Base-by-base conservation (phyloP, 2,113 vertebrate species). In the Antechinus flavipes region DNA sequence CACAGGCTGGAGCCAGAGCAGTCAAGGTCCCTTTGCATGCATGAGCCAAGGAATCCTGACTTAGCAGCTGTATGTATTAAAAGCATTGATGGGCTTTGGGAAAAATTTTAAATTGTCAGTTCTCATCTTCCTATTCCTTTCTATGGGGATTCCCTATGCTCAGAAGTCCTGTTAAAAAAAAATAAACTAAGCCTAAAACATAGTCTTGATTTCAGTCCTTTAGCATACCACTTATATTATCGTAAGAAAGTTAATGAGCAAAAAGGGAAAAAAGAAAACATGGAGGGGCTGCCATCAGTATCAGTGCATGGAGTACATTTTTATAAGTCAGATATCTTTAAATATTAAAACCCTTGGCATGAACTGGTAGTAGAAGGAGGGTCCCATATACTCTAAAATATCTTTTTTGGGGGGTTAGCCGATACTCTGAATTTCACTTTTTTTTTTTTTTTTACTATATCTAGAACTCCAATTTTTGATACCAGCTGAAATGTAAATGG, bases 21-120 rank as follows among this genome's bases (percentile, higher is more conserved):
- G 68, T 0, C 0, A 58, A 91, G n/a, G 26, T 49, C 50, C 68
- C 42, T 27, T 11, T 0, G 0, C 90, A 89, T 19, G 53, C 24
- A 61, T 68, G 27, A 95, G 68, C 52, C 1, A 93, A 26, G 26
- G 95, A 54, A 23, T 3, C 7, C 26, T 52, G 91, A 68, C 46
- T 94, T 90, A 49, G 76, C 61, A 27, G 9, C 23, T 14, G 2
- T 7, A 12, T 16, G 10, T 42, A 84, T 84, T 84, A 84, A 84
- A 84, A 42, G n/a, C 19, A 42, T 8, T 42, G 68, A 84, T n/a
- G 27, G 93, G 55, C 61, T 76, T 92, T 25, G n/a, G 53, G 24
- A 42, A 76, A 61, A 84, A 2, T 42, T 42, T 84, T 42, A 23
- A 84, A 42, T 84, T 84, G 68, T 42, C 68, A 84, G 68, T 42